phyloP scores from a whole-genome alignment of 2,888 invertebrate genomes.

The Phortica magna region DNA sequence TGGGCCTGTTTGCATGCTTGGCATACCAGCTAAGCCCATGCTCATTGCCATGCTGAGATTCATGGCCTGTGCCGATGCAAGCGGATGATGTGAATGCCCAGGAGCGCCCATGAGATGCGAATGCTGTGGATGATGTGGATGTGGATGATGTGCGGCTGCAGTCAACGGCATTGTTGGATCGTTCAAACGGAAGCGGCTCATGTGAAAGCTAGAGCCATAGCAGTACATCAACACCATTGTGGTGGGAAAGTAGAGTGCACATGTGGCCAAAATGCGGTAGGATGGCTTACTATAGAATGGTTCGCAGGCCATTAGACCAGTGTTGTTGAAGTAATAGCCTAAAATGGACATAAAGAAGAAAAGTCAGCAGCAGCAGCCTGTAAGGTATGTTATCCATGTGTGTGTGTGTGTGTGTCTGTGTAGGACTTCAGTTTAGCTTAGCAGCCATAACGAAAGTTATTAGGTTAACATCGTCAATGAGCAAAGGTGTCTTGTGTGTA shows the following conservation, averaged over 20 bases:
- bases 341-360: slow-evolving; percentile 4
- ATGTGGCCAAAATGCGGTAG: slow-evolving; percentile 89
- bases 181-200: slow-evolving; percentile 85
- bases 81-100: slow-evolving; percentile 57
- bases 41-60: slow-evolving; percentile 77
- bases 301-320: slow-evolving; percentile 91
- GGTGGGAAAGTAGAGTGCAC: slow-evolving; percentile 93
- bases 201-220: slow-evolving; percentile 93
- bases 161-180: slow-evolving; percentile 78
- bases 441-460: slow-evolving; percentile 18
- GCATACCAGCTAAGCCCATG: slow-evolving; percentile 73
- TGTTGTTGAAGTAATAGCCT: slow-evolving; percentile 92
- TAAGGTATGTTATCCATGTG: neutral
- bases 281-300: slow-evolving; percentile 88
- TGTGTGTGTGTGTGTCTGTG: slow-evolving; percentile 9
- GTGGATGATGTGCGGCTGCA: slow-evolving; percentile 73
- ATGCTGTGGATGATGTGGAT: slow-evolving; percentile 60
- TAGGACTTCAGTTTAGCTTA: neutral
- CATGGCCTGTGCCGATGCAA: slow-evolving; percentile 61
- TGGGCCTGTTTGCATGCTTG: slow-evolving; percentile 58
- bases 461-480: slow-evolving; percentile 2
- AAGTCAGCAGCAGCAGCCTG: neutral
- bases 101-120: slow-evolving; percentile 44
- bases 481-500: neutral
- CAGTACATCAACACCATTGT: slow-evolving; percentile 96